phyloP scores from a whole-genome alignment of 2,797 vertebrate species.

The Tenualosa thibaudeaui region DNA sequence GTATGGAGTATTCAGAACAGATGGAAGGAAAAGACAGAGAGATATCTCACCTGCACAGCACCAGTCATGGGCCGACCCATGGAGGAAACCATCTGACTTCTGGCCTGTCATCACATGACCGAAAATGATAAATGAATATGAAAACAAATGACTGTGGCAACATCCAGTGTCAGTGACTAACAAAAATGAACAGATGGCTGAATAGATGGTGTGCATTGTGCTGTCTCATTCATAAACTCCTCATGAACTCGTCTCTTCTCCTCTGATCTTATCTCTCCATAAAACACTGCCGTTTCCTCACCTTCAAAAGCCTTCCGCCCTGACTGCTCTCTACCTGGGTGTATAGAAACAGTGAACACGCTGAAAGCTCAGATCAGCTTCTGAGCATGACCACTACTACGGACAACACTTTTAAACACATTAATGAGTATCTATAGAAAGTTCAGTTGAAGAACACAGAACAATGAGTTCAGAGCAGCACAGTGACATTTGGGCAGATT shows the following conservation, averaged over 20 bases:
- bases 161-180: not conserved
- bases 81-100: constrained; percentile 80
- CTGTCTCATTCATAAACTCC: not conserved
- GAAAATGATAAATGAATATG: constrained; percentile 6
- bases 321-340: constrained; percentile 40
- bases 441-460: not conserved
- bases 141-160: not conserved
- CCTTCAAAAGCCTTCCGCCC: constrained; percentile 34
- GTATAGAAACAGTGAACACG: constrained; percentile 35
- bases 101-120: constrained; percentile 71
- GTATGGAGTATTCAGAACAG: not conserved
- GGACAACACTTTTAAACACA: not conserved
- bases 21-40: not conserved
- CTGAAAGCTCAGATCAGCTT: constrained; percentile 11
- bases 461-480: constrained; percentile 20
- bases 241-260: not conserved
- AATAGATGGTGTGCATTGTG: not conserved
- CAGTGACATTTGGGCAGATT: not conserved
- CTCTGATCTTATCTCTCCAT: not conserved
- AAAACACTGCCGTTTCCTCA: constrained; percentile 21
- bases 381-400: not conserved
- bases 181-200: not conserved
- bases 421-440: not conserved
- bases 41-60: constrained; percentile 84
- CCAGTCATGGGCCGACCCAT: constrained; percentile 90